A percentile compares a stretch with the other conserved stretches of the same genome.
Conservation (phyloP, 2,113 vertebrate genomes). For the Falco punctatus region DNA sequence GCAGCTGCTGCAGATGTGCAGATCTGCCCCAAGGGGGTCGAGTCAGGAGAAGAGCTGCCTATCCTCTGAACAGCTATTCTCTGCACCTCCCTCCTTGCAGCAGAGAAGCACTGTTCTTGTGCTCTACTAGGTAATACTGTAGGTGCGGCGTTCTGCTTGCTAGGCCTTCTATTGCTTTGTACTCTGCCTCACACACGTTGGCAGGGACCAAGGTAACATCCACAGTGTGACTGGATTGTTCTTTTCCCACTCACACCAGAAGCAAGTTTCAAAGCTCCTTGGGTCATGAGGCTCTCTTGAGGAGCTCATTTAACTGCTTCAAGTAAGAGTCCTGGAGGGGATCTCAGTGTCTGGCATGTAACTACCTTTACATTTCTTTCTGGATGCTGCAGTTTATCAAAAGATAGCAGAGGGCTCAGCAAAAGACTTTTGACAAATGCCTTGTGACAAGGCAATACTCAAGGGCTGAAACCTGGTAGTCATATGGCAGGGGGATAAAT, state of each 20-base stretch:
- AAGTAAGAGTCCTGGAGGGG: not conserved
- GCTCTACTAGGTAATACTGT: not conserved
- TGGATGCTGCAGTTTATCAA: not conserved
- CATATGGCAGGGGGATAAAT: not conserved
- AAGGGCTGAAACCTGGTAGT: not conserved
- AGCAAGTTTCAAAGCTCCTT: not conserved
- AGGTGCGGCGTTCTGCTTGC: not conserved
- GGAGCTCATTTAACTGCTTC: not conserved
- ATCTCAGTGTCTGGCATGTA: not conserved
- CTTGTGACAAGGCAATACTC: not conserved
- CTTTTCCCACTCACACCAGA: not conserved
- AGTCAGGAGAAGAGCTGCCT: not conserved
- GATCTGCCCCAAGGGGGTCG: not conserved
- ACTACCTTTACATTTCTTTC: not conserved
- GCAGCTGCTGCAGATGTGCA: not conserved
- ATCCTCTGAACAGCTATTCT: not conserved
- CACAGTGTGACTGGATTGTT: rapidly evolving
- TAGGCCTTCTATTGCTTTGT: too few relatives aligned
- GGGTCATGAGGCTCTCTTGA: not conserved
- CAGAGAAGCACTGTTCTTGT: not conserved
- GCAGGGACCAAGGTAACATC: not conserved
- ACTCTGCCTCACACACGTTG: not conserved
- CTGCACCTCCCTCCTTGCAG: not conserved
- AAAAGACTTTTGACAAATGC: not conserved
- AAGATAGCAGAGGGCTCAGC: not conserved